Base-by-base conservation (phyloP, 2,797 vertebrate species). In the Chaetodon trifasciatus region DNA sequence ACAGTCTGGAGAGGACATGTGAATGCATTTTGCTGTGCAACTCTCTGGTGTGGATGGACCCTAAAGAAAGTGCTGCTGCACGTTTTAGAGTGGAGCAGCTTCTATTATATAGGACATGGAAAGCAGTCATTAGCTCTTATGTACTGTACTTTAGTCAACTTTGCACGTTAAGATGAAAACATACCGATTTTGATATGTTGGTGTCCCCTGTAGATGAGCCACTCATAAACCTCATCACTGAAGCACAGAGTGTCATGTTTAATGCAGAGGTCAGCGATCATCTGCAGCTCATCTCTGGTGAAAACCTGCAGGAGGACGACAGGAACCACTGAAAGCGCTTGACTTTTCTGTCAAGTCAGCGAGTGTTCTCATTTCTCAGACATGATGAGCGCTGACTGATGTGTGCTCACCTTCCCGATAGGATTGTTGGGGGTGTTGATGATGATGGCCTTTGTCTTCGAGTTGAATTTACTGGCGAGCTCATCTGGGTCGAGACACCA, bases 141-240 rank as follows among this genome's bases (percentile, higher is more conserved):
- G 0, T 17, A 61, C 3, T 17, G 5, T 21, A 21, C 7, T 3
- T 32, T 32, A 3, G 28, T 32, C 4, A 32, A 32, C 28, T 32
- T 32, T 3, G 28, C 28, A 10, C 28, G 11, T 21, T 21, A 19
- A 44, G 9, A 10, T 40, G 44, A 52, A 68, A 56, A 64, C 69
- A 0, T 96, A 99, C 98, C 98, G 87, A 99, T 99, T 94, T 98
- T 99, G 60, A 97, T 76, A 72, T 99, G 98, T n/a, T 97, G 95
- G 47, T 96, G 95, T 81, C 97, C 97, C 68, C 85, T 95, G 88
- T 98, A 99, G 70, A 97, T 76, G 68, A 99, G 91, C 98, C 98
- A 99, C 89, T 99, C 98, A n/a, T 99, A 99, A 21, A 99, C 98
- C 82, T 99, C 98, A 58, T 99, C 98, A 1, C 98, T 99, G 95